Conservation (phyloP, 2,797 vertebrate species). For the Enoplosus armatus region DNA sequence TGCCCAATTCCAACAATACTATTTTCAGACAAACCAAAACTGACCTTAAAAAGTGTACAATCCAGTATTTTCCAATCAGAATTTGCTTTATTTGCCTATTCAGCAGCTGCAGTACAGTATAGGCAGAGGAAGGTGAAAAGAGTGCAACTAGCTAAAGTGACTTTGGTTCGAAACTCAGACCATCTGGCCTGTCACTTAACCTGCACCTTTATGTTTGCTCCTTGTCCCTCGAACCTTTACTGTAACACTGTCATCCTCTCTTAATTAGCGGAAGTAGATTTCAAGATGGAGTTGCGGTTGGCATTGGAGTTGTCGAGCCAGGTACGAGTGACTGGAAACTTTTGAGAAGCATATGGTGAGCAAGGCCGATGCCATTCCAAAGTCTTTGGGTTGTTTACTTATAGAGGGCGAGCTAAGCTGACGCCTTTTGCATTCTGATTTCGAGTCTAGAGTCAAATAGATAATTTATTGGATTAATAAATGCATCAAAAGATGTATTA, state of each 20-base stretch:
- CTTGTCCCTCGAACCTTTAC: constrained; percentile 54
- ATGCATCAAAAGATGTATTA: constrained; percentile 5
- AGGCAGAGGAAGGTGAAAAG: constrained; percentile 54
- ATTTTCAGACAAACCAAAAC: neutral
- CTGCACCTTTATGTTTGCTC: constrained; percentile 73
- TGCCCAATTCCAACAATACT: neutral
- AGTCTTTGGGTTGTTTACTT: constrained; percentile 47
- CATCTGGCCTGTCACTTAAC: constrained; percentile 81
- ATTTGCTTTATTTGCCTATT: constrained; percentile 26
- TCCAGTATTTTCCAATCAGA: neutral
- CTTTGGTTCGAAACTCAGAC: constrained; percentile 72
- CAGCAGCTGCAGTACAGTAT: constrained; percentile 45
- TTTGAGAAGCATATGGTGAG: constrained; percentile 56
- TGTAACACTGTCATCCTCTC: constrained; percentile 34
- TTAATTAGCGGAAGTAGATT: constrained; percentile 56
- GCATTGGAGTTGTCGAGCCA: constrained; percentile 14
- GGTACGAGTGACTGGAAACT: constrained; percentile 34
- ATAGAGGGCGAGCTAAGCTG: constrained; percentile 22
- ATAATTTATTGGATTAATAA: neutral
- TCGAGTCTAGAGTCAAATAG: neutral
- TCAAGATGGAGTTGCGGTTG: constrained; percentile 38
- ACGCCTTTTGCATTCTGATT: constrained; percentile 12
- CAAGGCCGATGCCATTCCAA: constrained; percentile 42
- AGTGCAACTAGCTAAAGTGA: constrained; percentile 71
- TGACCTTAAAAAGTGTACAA: neutral